Evolutionary conservation across 2,888 invertebrate genomes (phyloP), one percentile per base, ranked within the genome.

Genomic region (Prenolepis imparis): DNA sequence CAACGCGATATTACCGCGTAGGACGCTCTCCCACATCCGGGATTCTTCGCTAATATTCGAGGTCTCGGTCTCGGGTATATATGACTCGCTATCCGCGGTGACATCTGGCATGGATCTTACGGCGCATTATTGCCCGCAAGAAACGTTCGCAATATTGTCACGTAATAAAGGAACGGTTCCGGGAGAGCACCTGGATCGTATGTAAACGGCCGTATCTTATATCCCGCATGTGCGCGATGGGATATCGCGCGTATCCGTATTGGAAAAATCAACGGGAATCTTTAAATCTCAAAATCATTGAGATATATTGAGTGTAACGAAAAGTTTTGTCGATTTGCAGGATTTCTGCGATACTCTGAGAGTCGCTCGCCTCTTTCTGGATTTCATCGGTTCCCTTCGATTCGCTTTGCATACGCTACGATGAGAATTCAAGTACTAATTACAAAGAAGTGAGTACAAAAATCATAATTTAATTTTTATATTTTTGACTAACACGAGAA

Each of bases 41-140:
- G 81, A 89, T 90, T 86, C 89, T 32, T 11, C 87, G 86, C 91
- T 93, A 91, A 94, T 94, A 94, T 93, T 93, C 91, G 92, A 93
- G 91, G 92, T 93, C 93, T 92, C 89, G 89, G 90, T 90, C 92
- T 91, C 88, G 5, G 36, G 91, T 89, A 92, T 89, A 92, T 91
- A 91, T 91, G 88, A 89, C 89, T 83, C 81, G 78, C 78, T 72
- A 68, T 67, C 41, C 83, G 85, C 64, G 89, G 93, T 92, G 93
- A 93, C 94, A 94, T 92, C 92, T 94, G 94, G 92, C 90, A 67
- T 77, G 89, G 90, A 90, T 92, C 91, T 93, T 93, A 91, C 90
- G 83, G 83, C 85, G 84, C 88, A 90, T 92, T 93, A 93, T 93
- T 93, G 90, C 90, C 85, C 36, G 84, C 84, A 83, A 89, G 87